phyloP scores from a whole-genome alignment of 2,113 vertebrate genomes.

The Marmota monax region DNA sequence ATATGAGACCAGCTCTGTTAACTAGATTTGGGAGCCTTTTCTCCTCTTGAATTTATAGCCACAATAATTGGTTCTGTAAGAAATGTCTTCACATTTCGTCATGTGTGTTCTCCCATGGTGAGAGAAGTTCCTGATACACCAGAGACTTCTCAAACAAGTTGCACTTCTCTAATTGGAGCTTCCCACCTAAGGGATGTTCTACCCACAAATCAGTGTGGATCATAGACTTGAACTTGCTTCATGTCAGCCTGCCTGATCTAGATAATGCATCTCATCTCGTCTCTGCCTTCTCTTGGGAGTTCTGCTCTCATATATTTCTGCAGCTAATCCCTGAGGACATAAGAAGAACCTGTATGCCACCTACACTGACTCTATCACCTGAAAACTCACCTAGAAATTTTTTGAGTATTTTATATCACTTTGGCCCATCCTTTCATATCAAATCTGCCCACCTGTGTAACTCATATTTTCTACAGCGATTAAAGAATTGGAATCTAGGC shows the following conservation, averaged over 20 bases:
- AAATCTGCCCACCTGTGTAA: background rate
- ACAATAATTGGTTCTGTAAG: constrained; percentile 10
- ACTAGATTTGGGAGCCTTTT: background rate
- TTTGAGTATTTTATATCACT: background rate
- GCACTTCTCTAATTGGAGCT: background rate
- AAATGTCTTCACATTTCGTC: background rate
- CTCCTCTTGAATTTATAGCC: background rate
- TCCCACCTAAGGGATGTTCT: background rate
- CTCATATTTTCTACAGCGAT: background rate
- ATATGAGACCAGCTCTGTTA: background rate
- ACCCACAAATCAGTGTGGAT: background rate
- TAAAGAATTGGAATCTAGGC: background rate
- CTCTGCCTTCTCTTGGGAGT: background rate
- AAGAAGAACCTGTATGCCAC: background rate
- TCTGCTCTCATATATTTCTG: background rate
- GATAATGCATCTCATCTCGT: background rate
- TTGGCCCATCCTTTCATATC: background rate
- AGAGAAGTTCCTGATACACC: background rate
- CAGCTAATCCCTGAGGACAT: background rate
- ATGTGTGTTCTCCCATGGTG: background rate
- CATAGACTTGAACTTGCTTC: background rate
- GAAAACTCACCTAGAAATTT: background rate
- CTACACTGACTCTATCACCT: background rate
- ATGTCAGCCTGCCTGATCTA: background rate
- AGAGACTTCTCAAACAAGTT: background rate